Conservation (phyloP, 2,888 invertebrate genomes). For the Stenodema calcarata region DNA sequence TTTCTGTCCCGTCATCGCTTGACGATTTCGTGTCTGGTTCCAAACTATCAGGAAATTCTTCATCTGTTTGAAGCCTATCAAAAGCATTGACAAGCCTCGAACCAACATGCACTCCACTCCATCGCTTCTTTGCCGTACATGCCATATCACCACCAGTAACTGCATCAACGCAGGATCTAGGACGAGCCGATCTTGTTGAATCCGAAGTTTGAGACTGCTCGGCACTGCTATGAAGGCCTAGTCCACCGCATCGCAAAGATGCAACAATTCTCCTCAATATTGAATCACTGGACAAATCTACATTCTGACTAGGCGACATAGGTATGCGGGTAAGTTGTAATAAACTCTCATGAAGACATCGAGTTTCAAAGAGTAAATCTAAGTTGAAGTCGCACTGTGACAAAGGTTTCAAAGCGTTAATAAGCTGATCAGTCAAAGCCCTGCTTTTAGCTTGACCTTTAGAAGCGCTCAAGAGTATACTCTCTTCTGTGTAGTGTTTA, state of each 20-base stretch:
- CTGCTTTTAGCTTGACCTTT: constrained; percentile 67
- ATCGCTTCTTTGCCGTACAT: constrained; percentile 65
- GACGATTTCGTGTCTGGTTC: constrained; percentile 54
- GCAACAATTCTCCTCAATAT: constrained; percentile 52
- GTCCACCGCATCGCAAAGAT: constrained; percentile 47
- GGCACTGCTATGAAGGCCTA: constrained; percentile 37
- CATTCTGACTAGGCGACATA: constrained; percentile 62
- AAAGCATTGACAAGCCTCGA: constrained; percentile 76
- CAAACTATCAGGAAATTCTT: constrained; percentile 53
- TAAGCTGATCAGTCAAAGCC: constrained; percentile 73
- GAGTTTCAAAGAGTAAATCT: constrained; percentile 80
- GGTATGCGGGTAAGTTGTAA: constrained; percentile 64
- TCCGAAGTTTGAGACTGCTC: constrained; percentile 48
- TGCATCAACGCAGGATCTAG: constrained; percentile 75
- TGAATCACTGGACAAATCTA: constrained; percentile 51
- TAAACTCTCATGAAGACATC: constrained; percentile 77
- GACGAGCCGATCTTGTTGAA: constrained; percentile 61
- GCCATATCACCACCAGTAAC: constrained; percentile 56
- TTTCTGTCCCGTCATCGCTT: constrained; percentile 52
- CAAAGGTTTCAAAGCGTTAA: constrained; percentile 79
- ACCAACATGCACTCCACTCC: constrained; percentile 72
- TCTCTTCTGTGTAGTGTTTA: constrained; percentile 79
- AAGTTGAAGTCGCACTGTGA: constrained; percentile 81
- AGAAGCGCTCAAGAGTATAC: constrained; percentile 72
- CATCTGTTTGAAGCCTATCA: constrained; percentile 65